Percentiles rank a stretch among this genome's conserved stretches.
Evolutionary conservation across 2,797 vertebrate genomes (phyloP).

Genomic region (Neosalanx taihuensis): DNA sequence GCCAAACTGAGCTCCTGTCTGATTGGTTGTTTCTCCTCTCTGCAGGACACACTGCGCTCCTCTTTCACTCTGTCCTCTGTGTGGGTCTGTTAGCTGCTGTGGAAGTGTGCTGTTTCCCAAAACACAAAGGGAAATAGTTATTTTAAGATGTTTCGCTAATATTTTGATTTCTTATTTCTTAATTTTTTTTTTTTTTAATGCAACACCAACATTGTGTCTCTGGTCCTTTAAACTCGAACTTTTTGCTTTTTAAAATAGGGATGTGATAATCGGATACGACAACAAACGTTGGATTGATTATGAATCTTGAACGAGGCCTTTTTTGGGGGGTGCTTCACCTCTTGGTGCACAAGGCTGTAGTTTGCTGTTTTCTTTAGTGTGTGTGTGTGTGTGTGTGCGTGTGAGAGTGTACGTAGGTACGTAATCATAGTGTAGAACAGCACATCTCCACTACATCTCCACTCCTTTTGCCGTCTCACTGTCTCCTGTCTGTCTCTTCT

Average conservation of each 20-base stretch:
- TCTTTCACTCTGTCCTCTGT: not conserved
- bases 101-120: conserved; percentile 20
- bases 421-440: no score
- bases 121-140: conserved; percentile 26
- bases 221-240: conserved; percentile 28
- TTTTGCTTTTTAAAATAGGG: conserved; percentile 45
- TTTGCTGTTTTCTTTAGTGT: conserved; percentile 11
- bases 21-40: conserved; percentile 21
- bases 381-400: no score
- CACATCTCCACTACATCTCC: no score
- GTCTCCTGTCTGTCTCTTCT: no score
- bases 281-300: conserved; percentile 29
- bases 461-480: no score
- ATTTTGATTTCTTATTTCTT: no score
- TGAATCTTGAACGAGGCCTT: conserved; percentile 23
- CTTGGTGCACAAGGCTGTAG: conserved; percentile 17
- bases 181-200: conserved; percentile 17
- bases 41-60: conserved; percentile 8
- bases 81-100: conserved; percentile 15
- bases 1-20: conserved; percentile 56
- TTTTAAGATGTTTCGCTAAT: conserved; percentile 30
- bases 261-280: conserved; percentile 11
- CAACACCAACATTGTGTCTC: conserved; percentile 9
- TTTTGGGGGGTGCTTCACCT: conserved; percentile 23
- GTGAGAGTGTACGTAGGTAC: no score